Evolutionary conservation across 2,113 vertebrate species (phyloP).

Genomic region (Zeus faber): DNA sequence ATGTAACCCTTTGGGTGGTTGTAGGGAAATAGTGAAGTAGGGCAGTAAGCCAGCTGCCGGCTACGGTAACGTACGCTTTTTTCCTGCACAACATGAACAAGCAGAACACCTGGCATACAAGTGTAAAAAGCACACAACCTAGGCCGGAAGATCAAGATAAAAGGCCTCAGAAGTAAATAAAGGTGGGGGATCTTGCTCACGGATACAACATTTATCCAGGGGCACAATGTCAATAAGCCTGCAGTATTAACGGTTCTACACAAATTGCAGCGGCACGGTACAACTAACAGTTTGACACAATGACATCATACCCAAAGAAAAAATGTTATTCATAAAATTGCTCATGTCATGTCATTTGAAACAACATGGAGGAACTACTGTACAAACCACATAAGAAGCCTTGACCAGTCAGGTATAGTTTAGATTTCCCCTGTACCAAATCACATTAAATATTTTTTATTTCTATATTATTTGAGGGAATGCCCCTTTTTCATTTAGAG

Average conservation of each 20-base stretch:
- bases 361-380: no score
- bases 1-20: slow-evolving; percentile 52
- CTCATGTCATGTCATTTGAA: no score
- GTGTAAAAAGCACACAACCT: slow-evolving; percentile 31
- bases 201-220: slow-evolving; percentile 8
- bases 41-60: slow-evolving; percentile 46
- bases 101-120: slow-evolving; percentile 43
- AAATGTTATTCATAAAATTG: no score
- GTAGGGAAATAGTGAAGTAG: slow-evolving; percentile 43
- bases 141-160: slow-evolving; percentile 33
- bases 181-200: slow-evolving; percentile 37
- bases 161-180: slow-evolving; percentile 40
- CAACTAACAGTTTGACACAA: background rate
- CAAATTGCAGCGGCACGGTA: no score
- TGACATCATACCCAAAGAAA: no score
- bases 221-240: slow-evolving; percentile 9
- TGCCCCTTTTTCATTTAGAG: no score
- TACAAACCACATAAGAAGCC: no score
- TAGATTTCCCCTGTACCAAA: no score
- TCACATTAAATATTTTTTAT: no score
- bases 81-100: slow-evolving; percentile 46
- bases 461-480: no score
- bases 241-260: background rate
- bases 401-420: no score
- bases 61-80: slow-evolving; percentile 13